Evolutionary conservation across 2,113 vertebrate genomes (phyloP).

Genomic region (Gavia stellata): DNA sequence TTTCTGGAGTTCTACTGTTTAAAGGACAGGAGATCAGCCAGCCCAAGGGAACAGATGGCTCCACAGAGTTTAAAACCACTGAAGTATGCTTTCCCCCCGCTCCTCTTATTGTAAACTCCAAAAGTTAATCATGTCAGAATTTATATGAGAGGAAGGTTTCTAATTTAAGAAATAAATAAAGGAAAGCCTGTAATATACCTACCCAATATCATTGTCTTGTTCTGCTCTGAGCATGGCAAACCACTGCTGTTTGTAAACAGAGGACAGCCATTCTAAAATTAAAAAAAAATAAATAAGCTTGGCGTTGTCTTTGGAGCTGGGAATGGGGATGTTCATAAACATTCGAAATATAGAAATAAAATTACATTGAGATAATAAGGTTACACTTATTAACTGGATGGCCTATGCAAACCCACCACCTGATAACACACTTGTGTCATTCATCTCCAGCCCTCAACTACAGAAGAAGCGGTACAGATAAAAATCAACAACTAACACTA

Average conservation of each 20-base stretch:
- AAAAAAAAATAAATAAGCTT: not conserved
- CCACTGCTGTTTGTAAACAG: conserved; percentile 96
- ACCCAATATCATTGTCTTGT: conserved; percentile 95
- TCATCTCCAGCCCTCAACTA: not conserved
- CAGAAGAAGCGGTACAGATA: not conserved
- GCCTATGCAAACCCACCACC: not conserved
- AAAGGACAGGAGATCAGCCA: not conserved
- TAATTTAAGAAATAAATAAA: not conserved
- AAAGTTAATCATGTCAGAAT: not conserved
- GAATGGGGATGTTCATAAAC: not conserved
- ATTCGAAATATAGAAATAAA: not conserved
- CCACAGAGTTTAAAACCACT: not conserved
- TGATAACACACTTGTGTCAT: rapidly evolving
- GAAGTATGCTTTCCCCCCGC: not conserved
- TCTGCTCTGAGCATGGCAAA: conserved; percentile 96
- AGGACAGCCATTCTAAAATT: conserved; percentile 87
- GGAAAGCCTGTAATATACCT: conserved; percentile 61
- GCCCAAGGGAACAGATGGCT: not conserved
- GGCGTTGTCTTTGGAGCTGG: not conserved
- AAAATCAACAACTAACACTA: not conserved
- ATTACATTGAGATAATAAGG: not conserved
- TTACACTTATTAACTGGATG: not conserved
- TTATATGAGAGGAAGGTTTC: not conserved
- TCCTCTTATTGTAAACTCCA: not conserved
- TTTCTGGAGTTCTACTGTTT: not conserved